phyloP scores from a whole-genome alignment of 2,888 invertebrate species.

The Auanema freiburgensis region DNA sequence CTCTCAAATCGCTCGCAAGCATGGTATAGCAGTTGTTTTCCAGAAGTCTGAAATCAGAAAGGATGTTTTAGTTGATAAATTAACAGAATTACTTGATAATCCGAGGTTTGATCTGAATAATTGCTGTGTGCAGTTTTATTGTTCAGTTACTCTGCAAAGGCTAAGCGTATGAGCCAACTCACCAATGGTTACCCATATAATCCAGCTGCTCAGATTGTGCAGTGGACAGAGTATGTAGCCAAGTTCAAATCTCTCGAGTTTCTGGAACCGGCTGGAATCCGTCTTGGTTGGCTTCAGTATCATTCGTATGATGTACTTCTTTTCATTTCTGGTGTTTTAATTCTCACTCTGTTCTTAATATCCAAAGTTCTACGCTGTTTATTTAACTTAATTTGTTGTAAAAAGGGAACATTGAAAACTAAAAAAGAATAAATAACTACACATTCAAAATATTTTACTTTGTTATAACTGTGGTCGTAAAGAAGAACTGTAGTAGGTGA shows the following conservation, averaged over 20 bases:
- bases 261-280: conserved; percentile 10
- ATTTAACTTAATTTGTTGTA: no score
- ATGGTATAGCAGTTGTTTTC: conserved; percentile 19
- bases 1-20: conserved; percentile 24
- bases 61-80: not conserved
- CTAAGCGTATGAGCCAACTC: conserved; percentile 2
- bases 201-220: conserved; percentile 9
- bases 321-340: conserved; percentile 2
- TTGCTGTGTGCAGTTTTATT: not conserved
- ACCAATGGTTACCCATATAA: conserved; percentile 11
- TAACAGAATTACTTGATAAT: not conserved
- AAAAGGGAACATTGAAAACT: no score
- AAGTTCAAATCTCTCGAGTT: conserved; percentile 16
- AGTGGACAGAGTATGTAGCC: conserved; percentile 18
- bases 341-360: not conserved
- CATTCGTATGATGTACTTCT: conserved; percentile 18
- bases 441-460: no score
- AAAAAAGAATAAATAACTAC: no score
- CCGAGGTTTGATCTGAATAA: no score
- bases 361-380: not conserved
- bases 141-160: conserved; percentile 6
- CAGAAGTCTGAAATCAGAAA: conserved; percentile 17
- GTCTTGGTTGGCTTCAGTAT: conserved; percentile 14
- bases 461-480: no score
- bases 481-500: no score